Evolutionary conservation across 2,797 vertebrate species (phyloP).

Genomic region (Cuculus canorus): DNA sequence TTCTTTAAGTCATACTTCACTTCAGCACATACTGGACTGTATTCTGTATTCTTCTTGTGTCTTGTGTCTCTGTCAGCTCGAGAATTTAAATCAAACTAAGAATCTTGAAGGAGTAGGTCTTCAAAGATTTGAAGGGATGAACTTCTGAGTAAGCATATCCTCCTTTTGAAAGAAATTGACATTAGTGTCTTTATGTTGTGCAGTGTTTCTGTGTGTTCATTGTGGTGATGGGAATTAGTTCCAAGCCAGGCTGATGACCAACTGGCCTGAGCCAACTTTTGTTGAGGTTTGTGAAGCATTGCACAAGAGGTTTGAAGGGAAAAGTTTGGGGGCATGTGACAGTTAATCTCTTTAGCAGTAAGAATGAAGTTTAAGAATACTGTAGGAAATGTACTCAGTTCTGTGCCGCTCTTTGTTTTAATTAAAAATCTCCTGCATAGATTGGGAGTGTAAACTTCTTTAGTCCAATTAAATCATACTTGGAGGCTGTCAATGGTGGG

Average conservation of each 20-base stretch:
- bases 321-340: constrained; percentile 74
- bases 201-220: neutral
- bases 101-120: neutral
- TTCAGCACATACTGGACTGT: neutral
- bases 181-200: neutral
- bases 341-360: constrained; percentile 73
- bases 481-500: constrained; percentile 12
- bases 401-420: constrained; percentile 73
- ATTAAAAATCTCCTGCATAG: constrained; percentile 70
- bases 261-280: constrained; percentile 11
- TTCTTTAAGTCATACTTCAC: neutral
- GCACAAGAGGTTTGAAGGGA: constrained; percentile 44
- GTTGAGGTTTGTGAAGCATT: constrained; percentile 38
- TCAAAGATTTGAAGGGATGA: neutral
- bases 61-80: neutral
- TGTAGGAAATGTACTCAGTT: constrained; percentile 53
- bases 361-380: constrained; percentile 58
- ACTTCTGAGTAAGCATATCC: neutral
- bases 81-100: neutral
- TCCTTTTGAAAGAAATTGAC: neutral
- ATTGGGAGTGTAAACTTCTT: constrained; percentile 68
- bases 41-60: neutral
- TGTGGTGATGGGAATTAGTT: neutral
- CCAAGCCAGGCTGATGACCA: constrained; percentile 13
- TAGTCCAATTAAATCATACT: constrained; percentile 63